These are phyloP conservation scores for Acestrorhynchus altus DNA, from an alignment of 2,797 vertebrate species.

Conservation along the genomic window DNA sequence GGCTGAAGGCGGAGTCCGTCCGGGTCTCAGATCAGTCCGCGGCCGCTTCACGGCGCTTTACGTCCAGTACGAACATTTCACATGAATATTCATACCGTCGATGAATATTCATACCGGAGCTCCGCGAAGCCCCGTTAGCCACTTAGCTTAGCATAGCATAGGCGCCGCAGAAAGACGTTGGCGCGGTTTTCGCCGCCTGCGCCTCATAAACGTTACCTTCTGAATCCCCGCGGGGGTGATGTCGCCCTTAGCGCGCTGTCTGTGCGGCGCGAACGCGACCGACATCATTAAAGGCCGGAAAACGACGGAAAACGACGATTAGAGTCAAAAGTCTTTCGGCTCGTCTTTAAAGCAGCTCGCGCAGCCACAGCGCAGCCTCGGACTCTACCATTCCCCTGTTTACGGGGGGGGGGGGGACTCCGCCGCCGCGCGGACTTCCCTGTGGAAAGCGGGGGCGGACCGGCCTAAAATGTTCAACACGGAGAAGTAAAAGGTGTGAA, in stretches of 20 bases:
- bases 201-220: constrained; percentile 85
- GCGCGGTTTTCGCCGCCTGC: constrained; percentile 65
- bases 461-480: background rate
- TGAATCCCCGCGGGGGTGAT: constrained; percentile 97
- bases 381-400: background rate
- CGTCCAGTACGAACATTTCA: too few species aligned
- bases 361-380: background rate
- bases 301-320: constrained; percentile 18
- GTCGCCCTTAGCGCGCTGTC: constrained; percentile 95
- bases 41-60: too few species aligned
- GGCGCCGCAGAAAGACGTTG: constrained; percentile 53
- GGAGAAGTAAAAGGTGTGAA: too few species aligned
- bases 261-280: constrained; percentile 95
- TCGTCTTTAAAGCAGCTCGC: constrained; percentile 15
- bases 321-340: constrained; percentile 67
- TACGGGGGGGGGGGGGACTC: background rate
- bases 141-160: background rate
- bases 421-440: background rate
- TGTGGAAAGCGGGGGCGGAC: background rate
- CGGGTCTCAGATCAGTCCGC: too few species aligned
- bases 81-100: too few species aligned
- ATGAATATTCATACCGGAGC: too few species aligned
- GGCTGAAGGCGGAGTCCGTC: too few species aligned
- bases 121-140: too few species aligned
- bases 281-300: constrained; percentile 82